phyloP scores from a whole-genome alignment of 2,888 invertebrate species.

The Galeruca laticollis region DNA sequence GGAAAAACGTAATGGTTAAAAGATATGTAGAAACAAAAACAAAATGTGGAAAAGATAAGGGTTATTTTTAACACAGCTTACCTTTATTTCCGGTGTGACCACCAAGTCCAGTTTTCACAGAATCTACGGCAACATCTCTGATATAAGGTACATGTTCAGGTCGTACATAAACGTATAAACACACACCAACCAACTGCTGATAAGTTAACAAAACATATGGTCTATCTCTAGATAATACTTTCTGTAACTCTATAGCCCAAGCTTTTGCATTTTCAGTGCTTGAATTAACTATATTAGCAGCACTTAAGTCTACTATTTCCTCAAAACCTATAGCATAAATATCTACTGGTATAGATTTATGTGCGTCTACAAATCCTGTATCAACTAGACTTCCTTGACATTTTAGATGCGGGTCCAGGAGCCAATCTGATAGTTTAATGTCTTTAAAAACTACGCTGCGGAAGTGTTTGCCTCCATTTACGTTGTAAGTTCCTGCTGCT shows the following conservation, averaged over 20 bases:
- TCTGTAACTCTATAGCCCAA: conserved; percentile 96
- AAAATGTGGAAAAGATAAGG: not conserved
- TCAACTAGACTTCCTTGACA: conserved; percentile 66
- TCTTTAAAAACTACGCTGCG: conserved; percentile 95
- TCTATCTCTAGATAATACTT: conserved; percentile 84
- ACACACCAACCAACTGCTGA: conserved; percentile 97
- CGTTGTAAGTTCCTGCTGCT: conserved; percentile 97
- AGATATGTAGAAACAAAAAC: not conserved
- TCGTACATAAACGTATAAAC: conserved; percentile 93
- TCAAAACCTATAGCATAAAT: conserved; percentile 98
- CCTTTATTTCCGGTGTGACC: conserved; percentile 82
- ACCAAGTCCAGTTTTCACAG: conserved; percentile 97
- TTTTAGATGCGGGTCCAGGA: conserved; percentile 83
- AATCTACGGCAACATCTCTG: conserved; percentile 93
- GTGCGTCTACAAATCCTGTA: conserved; percentile 66
- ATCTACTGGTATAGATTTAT: conserved; percentile 78
- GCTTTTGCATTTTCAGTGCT: conserved; percentile 92
- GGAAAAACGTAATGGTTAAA: not conserved
- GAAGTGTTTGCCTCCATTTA: conserved; percentile 99
- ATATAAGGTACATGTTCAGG: conserved; percentile 90
- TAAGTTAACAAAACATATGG: conserved; percentile 92
- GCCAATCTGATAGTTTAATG: conserved; percentile 87
- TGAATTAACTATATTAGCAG: conserved; percentile 97
- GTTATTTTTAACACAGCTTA: conserved; percentile 16
- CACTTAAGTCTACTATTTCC: conserved; percentile 99